Conservation (phyloP, 64 coral and sea anemone genomes). For the Stichodactyla helianthus region DNA sequence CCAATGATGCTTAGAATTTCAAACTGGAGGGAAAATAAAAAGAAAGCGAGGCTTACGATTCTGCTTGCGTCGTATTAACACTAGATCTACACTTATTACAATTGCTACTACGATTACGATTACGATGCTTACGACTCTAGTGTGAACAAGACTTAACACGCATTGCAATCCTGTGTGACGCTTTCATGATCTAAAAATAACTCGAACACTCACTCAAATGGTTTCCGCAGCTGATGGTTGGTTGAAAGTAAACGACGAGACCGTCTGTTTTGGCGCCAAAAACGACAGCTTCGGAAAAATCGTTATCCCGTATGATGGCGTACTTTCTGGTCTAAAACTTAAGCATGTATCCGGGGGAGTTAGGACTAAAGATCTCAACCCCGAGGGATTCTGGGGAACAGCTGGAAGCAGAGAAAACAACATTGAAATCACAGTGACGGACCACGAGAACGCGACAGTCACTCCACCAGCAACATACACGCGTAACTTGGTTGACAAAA, state of each 20-base stretch:
- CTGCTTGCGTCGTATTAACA: too few species aligned
- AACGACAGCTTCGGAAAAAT: neutral
- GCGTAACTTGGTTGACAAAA: neutral
- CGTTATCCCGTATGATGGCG: neutral
- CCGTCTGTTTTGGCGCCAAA: slow-evolving; percentile 2
- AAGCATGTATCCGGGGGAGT: neutral
- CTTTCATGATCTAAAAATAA: too few species aligned
- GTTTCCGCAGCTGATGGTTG: neutral
- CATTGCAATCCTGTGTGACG: too few species aligned
- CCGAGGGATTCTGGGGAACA: neutral
- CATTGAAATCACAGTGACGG: neutral
- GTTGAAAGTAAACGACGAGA: neutral
- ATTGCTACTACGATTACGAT: too few species aligned
- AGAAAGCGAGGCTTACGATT: too few species aligned
- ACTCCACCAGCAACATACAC: neutral
- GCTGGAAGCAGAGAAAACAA: neutral
- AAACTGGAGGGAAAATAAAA: too few species aligned
- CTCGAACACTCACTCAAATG: neutral
- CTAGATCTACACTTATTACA: too few species aligned
- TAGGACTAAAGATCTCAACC: neutral
- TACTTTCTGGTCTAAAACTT: neutral
- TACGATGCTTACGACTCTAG: too few species aligned
- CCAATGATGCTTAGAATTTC: too few species aligned
- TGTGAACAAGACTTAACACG: too few species aligned
- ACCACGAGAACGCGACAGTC: neutral